A percentile compares a stretch with the other conserved stretches of the same genome.
Evolutionary conservation across 2,113 vertebrate genomes (phyloP).

Genomic region (Neofelis nebulosa): DNA sequence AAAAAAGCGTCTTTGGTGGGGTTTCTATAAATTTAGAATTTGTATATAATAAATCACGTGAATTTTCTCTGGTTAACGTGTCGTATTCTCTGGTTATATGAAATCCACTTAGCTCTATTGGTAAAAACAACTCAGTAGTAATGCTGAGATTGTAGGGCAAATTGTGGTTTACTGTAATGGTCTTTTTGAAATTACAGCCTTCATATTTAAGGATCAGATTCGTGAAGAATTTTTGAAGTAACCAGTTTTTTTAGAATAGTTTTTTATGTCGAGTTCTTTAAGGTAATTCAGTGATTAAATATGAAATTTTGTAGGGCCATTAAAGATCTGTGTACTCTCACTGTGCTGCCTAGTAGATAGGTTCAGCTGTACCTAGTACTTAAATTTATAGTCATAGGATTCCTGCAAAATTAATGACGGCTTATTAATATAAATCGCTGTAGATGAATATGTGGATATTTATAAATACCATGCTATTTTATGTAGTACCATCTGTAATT

Average conservation of each 20-base stretch:
- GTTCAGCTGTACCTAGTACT: neutral
- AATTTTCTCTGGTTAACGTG: constrained; percentile 8
- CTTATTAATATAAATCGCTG: neutral
- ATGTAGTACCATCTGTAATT: neutral
- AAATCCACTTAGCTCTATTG: neutral
- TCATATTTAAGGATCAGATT: neutral
- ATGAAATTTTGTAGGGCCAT: neutral
- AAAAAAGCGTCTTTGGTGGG: neutral
- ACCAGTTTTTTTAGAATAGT: neutral
- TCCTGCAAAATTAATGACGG: neutral
- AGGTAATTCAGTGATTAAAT: neutral
- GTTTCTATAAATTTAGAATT: constrained; percentile 1
- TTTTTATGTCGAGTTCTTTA: neutral
- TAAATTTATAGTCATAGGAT: neutral
- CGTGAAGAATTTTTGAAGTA: neutral
- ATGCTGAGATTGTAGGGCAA: neutral
- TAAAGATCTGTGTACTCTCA: neutral
- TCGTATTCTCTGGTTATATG: neutral
- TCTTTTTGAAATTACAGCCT: neutral
- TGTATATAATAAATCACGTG: neutral
- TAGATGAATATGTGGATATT: neutral
- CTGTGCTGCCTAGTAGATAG: neutral
- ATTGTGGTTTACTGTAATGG: neutral
- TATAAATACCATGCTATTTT: neutral
- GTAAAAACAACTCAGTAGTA: neutral